Percentiles rank a stretch among this genome's conserved stretches.
Evolutionary conservation across 1,140 invertebrate genomes (phyloP).

Genomic region (Trachymyrmex cornetzi): DNA sequence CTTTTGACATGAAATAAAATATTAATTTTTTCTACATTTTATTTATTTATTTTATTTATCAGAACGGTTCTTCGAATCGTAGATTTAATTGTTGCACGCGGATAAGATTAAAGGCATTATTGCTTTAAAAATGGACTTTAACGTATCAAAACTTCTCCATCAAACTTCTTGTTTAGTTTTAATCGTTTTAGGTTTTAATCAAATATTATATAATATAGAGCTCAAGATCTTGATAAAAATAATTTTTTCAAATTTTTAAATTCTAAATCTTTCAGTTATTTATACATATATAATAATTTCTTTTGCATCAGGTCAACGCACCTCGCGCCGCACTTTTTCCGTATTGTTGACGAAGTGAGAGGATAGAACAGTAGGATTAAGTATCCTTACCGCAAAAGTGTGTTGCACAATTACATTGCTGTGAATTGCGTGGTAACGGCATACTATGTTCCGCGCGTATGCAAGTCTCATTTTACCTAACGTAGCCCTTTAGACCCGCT

Average conservation of each 20-base stretch:
- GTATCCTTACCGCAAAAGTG: conserved; percentile 75
- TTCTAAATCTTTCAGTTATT: no score
- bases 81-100: neutral
- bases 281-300: conserved; percentile 10
- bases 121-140: neutral
- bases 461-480: conserved; percentile 66
- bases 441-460: conserved; percentile 45
- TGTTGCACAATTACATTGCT: conserved; percentile 77
- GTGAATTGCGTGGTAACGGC: conserved; percentile 78
- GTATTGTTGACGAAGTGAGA: conserved; percentile 74
- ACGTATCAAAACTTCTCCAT: neutral
- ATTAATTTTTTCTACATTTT: conserved; percentile 12
- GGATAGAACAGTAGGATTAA: conserved; percentile 70
- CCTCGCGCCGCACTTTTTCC: conserved; percentile 59
- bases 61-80: neutral
- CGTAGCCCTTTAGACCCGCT: conserved; percentile 37
- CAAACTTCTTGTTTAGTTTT: conserved; percentile 11
- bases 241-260: no score
- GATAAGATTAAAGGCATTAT: neutral
- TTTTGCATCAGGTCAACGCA: conserved; percentile 51
- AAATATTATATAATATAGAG: no score
- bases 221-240: no score
- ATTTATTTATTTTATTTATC: conserved; percentile 2
- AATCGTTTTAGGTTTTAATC: neutral
- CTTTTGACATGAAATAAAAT: neutral